A percentile compares a stretch with the other conserved stretches of the same genome.
phyloP scores from a whole-genome alignment of 2,113 vertebrate genomes.

The Felis chaus region DNA sequence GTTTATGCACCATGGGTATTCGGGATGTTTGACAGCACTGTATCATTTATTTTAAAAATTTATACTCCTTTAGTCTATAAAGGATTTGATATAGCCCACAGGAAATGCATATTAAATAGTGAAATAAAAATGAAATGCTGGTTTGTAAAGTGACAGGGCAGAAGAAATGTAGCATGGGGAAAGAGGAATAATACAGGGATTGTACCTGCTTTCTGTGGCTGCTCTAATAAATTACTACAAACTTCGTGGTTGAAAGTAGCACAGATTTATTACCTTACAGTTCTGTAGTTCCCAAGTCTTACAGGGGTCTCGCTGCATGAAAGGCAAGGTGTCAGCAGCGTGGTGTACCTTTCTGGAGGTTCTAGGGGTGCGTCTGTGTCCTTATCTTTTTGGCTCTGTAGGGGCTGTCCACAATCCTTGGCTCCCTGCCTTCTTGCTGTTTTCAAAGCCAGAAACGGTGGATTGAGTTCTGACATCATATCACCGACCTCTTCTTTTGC shows the following conservation, averaged over 20 bases:
- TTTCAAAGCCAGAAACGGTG: neutral
- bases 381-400: neutral
- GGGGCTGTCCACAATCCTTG: neutral
- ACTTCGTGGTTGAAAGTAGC: neutral
- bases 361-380: neutral
- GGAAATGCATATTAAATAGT: constrained; percentile 7
- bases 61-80: neutral
- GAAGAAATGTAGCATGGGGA: neutral
- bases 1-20: neutral
- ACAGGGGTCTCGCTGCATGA: neutral
- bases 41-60: neutral
- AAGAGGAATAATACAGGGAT: neutral
- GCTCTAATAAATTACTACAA: neutral
- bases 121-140: neutral
- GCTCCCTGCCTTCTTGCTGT: neutral
- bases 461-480: neutral
- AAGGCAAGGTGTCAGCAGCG: neutral
- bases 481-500: neutral
- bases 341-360: neutral
- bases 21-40: neutral
- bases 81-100: neutral
- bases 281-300: neutral
- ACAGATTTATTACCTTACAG: neutral
- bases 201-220: neutral
- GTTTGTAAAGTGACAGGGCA: neutral